Percentiles rank a stretch among this genome's conserved stretches.
Conservation (phyloP, 2,113 vertebrate species). For the Ammodytes dubius region DNA sequence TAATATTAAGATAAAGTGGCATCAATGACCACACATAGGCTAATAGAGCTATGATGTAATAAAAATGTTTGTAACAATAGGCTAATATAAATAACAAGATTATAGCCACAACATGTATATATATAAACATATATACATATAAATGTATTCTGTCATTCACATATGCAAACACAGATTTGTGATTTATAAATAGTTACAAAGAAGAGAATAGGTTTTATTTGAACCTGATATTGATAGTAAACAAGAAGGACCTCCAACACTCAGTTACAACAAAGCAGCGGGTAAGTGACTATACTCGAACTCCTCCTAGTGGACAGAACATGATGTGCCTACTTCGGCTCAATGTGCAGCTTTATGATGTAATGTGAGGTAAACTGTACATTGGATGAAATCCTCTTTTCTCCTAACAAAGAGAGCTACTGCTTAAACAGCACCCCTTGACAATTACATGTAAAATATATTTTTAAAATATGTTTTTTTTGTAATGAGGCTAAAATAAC, state of each 20-base stretch:
- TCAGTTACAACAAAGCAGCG: conserved; percentile 57
- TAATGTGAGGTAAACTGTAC: not conserved
- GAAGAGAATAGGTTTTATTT: conserved; percentile 35
- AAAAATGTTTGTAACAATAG: not conserved
- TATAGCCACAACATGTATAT: not conserved
- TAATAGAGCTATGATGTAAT: conserved; percentile 11
- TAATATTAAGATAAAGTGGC: not conserved
- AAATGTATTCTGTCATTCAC: too few species aligned
- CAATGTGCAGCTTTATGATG: not conserved
- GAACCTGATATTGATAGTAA: conserved; percentile 63
- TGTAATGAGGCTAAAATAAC: too few species aligned
- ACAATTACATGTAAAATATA: too few species aligned
- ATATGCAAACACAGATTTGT: too few species aligned
- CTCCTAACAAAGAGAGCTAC: not conserved
- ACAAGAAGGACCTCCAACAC: conserved; percentile 30
- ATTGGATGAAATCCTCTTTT: not conserved
- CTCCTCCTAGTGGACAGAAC: conserved; percentile 41
- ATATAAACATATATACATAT: too few species aligned
- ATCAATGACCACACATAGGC: not conserved
- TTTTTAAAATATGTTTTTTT: too few species aligned
- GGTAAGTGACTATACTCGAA: not conserved
- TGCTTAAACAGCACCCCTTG: not conserved
- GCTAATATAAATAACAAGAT: not conserved
- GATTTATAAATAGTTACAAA: too few species aligned
- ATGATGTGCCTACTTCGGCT: too few species aligned